Conservation (phyloP, 2,797 vertebrate genomes). For the Danio kyathit region DNA sequence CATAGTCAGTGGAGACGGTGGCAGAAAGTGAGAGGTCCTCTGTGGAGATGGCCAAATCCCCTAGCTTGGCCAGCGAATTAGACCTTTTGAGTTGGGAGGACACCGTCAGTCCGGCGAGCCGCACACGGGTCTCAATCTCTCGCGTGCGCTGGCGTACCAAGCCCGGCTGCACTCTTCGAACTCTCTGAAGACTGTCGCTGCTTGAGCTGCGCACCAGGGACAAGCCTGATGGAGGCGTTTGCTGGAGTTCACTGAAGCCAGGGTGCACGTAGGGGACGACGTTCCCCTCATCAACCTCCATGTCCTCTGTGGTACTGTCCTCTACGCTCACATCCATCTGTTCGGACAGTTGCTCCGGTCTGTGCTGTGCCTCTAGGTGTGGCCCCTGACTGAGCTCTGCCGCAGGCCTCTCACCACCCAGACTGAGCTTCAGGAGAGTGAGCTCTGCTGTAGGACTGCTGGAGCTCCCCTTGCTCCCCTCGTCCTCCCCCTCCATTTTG, state of each 20-base stretch:
- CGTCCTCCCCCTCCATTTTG: slow-evolving; percentile 61
- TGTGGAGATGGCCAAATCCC: slow-evolving; percentile 87
- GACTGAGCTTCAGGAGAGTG: slow-evolving; percentile 72
- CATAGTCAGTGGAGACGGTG: slow-evolving; percentile 63
- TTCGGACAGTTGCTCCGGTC: slow-evolving; percentile 83
- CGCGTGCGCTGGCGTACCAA: slow-evolving; percentile 91
- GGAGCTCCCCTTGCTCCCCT: slow-evolving; percentile 52
- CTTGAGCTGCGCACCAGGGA: slow-evolving; percentile 94
- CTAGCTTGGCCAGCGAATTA: slow-evolving; percentile 95
- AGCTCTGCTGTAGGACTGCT: slow-evolving; percentile 71
- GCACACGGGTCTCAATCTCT: slow-evolving; percentile 92
- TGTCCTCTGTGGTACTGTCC: slow-evolving; percentile 42
- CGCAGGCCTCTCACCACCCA: slow-evolving; percentile 74
- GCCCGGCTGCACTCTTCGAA: slow-evolving; percentile 85
- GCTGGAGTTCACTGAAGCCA: background rate
- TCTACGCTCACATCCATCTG: slow-evolving; percentile 50
- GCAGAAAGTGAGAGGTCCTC: slow-evolving; percentile 80
- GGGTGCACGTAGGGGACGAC: slow-evolving; percentile 46
- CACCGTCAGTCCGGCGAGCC: slow-evolving; percentile 91
- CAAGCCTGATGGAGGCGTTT: slow-evolving; percentile 76
- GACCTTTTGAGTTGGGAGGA: slow-evolving; percentile 92
- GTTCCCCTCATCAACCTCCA: slow-evolving; percentile 58
- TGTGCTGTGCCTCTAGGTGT: slow-evolving; percentile 80
- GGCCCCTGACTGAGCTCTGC: slow-evolving; percentile 80
- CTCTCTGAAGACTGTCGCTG: slow-evolving; percentile 93